Percentiles rank a stretch among this genome's conserved stretches.
These are phyloP conservation scores for Micrastur ruficollis DNA, from an alignment of 2,797 vertebrate genomes.

Conservation along the genomic window DNA sequence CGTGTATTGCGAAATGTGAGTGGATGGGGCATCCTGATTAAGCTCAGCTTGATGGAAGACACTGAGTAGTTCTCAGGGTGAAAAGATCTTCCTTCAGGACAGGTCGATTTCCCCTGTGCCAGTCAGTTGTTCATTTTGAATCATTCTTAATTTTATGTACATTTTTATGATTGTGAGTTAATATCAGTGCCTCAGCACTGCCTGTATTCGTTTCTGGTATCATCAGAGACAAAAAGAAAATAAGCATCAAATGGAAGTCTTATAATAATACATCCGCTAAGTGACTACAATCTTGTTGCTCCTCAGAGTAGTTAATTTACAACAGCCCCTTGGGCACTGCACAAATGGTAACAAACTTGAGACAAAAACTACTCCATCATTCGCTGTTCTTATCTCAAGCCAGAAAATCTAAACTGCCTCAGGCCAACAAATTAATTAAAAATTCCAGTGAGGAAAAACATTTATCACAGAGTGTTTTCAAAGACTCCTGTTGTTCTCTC, in stretches of 20 bases:
- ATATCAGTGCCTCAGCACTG: background rate
- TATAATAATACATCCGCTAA: background rate
- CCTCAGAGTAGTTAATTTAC: background rate
- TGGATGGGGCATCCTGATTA: background rate
- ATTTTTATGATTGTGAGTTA: background rate
- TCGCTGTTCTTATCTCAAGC: background rate
- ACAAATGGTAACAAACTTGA: background rate
- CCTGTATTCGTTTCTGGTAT: background rate
- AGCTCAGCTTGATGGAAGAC: background rate
- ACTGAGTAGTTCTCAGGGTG: background rate
- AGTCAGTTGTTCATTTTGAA: background rate
- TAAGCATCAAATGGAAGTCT: background rate
- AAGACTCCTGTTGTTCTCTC: background rate
- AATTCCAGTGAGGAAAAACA: background rate
- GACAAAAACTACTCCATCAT: background rate
- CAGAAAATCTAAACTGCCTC: background rate
- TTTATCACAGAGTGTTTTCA: background rate
- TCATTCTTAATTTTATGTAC: background rate
- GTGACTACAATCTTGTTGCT: background rate
- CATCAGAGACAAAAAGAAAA: background rate
- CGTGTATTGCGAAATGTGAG: background rate
- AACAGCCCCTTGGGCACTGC: background rate
- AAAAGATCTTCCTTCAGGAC: background rate
- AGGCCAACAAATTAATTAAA: background rate
- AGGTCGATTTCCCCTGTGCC: background rate